A percentile compares a stretch with the other conserved stretches of the same genome.
Conservation (phyloP, 2,888 invertebrate species). For the Carcina quercana region DNA sequence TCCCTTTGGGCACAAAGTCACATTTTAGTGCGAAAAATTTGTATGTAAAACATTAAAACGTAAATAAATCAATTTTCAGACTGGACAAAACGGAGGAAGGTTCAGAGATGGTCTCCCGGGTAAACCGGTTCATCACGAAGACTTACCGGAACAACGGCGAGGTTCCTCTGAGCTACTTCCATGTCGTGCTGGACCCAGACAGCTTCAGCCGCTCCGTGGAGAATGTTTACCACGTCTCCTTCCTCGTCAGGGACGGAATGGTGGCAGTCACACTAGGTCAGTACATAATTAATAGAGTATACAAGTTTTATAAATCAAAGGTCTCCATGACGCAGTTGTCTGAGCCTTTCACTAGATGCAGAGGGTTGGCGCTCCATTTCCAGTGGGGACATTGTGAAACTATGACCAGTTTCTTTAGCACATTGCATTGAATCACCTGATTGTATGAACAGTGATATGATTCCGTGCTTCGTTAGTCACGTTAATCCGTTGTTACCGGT, state of each 20-base stretch:
- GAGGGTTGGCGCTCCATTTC: no score
- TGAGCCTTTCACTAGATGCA: no score
- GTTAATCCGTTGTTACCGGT: no score
- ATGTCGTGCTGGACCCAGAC: conserved; percentile 72
- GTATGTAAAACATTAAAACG: neutral
- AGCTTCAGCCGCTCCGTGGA: conserved; percentile 76
- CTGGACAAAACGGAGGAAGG: conserved; percentile 70
- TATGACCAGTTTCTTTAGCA: no score
- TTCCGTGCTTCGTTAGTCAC: no score
- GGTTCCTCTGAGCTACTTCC: conserved; percentile 72
- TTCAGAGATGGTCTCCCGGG: conserved; percentile 69
- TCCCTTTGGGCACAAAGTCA: no score
- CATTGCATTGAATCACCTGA: no score
- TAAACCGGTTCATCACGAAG: conserved; percentile 56
- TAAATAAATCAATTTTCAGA: conserved; percentile 25
- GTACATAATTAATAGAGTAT: no score
- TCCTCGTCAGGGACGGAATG: conserved; percentile 73
- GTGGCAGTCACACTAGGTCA: conserved; percentile 64
- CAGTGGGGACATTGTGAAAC: no score
- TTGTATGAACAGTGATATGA: no score
- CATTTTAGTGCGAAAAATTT: neutral
- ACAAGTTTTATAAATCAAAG: no score
- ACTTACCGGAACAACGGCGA: conserved; percentile 43
- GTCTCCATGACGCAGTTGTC: no score
- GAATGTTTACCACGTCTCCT: conserved; percentile 78